Base-by-base conservation (phyloP, 2,113 vertebrate genomes). In the Siphamia tubifer region DNA sequence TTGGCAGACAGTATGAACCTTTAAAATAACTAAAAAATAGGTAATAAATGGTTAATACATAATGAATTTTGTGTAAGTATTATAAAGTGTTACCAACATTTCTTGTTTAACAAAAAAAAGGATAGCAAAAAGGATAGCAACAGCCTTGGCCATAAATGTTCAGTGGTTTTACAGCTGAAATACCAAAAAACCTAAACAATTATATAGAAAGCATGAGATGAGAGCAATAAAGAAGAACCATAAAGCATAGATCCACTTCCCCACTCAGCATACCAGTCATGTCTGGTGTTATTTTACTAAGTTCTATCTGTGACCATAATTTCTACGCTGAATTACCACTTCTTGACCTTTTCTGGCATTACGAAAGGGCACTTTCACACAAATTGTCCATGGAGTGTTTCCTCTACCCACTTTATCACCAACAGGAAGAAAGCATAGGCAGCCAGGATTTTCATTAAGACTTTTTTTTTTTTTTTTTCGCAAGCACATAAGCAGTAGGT, bases 281-380 rank as follows among this genome's bases (percentile, higher is more conserved):
- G 67, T 44, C 56, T 58, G 43, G 36, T 73, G 56, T 72, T 56
- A 44, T 69, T 71, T 47, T 0, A 2, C 49, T 60, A 25, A 1
- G 42, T 63, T 39, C 49, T 34, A 5, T 49, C 57, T 72, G 70
- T 61, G 17, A 25, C 8, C 1, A 53, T 81, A 68, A 76, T 81
- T 76, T 48, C 55, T 68, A 58, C 23, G 23, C 31, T 79, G 81
- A 86, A 79, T 79, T 82, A 71, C 40, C 55, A 69, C 74, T 62
- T 79, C 42, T 66, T 79, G 78, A 84, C 81, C 78, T 86, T 86
- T 86, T n/a, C 0, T 53, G 68, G 65, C 75, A 77, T 77, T 81
- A 83, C 61, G 61, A 81, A 84, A 79, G 81, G 71, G 47, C 81
- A 72, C 56, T 77, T 81, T 74, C 48, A 42, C 58, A 48, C 68